Conservation (phyloP, 2,113 vertebrate genomes). For the human (Homo sapiens) region DNA sequence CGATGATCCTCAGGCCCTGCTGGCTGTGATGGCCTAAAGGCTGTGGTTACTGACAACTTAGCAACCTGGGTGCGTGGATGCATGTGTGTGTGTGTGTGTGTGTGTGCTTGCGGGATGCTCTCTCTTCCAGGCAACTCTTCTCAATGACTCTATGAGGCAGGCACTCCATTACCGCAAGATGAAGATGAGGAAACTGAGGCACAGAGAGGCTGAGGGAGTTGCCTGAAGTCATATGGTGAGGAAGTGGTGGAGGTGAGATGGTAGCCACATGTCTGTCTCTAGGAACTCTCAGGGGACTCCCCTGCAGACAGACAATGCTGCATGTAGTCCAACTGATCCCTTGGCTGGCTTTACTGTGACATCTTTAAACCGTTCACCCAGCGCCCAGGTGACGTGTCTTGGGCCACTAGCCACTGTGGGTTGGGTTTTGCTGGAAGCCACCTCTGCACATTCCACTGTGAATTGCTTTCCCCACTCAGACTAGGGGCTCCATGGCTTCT, state of each 20-base stretch:
- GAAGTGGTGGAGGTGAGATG: not conserved
- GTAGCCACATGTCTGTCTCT: not conserved
- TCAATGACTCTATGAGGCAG: not conserved
- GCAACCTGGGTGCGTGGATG: accelerated
- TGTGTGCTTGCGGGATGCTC: accelerated
- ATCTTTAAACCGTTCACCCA: not conserved
- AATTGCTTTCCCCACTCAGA: not conserved
- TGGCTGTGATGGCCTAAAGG: not conserved
- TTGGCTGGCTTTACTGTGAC: accelerated
- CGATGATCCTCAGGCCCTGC: not conserved
- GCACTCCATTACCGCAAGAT: not conserved
- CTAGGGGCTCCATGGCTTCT: accelerated
- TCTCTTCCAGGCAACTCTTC: not conserved
- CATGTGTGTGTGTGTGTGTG: no score
- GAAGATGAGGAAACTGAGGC: not conserved
- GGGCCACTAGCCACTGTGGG: no score
- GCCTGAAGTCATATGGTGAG: accelerated
- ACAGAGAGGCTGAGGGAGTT: not conserved
- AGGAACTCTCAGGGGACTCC: not conserved
- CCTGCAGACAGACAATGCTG: not conserved
- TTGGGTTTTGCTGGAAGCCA: not conserved
- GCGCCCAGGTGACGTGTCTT: not conserved
- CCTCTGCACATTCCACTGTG: not conserved
- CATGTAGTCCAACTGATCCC: not conserved
- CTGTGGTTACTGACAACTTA: not conserved